Conservation (phyloP, 2,888 invertebrate genomes). For the Sericinus montela region DNA sequence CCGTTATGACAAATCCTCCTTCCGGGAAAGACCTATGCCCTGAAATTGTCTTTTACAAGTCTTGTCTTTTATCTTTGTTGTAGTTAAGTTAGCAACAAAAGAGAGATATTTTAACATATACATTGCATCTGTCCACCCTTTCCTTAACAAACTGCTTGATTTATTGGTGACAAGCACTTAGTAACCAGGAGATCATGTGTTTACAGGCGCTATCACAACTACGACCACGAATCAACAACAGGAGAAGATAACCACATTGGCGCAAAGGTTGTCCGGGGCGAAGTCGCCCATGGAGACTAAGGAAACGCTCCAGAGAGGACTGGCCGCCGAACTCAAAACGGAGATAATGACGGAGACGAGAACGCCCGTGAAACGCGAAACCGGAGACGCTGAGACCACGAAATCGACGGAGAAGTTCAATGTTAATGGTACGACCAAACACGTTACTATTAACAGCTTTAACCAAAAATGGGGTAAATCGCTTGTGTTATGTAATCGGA, state of each 20-base stretch:
- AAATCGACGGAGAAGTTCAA: slow-evolving; percentile 35
- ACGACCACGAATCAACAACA: background rate
- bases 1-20: too few species aligned
- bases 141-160: too few species aligned
- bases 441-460: too few species aligned
- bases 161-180: too few species aligned
- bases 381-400: background rate
- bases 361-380: background rate
- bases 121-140: too few species aligned
- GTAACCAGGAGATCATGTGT: background rate
- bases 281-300: background rate
- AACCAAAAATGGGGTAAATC: too few species aligned
- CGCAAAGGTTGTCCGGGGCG: background rate
- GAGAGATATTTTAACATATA: too few species aligned
- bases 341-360: background rate
- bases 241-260: background rate
- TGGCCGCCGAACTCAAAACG: background rate
- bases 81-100: too few species aligned
- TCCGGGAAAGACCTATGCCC: too few species aligned
- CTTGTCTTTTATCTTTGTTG: too few species aligned
- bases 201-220: slow-evolving; percentile 8
- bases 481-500: too few species aligned
- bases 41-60: too few species aligned
- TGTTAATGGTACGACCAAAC: slow-evolving; percentile 47
- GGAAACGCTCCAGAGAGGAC: background rate